Evolutionary conservation across 2,888 invertebrate species (phyloP).

Genomic region (Venusia cambrica): DNA sequence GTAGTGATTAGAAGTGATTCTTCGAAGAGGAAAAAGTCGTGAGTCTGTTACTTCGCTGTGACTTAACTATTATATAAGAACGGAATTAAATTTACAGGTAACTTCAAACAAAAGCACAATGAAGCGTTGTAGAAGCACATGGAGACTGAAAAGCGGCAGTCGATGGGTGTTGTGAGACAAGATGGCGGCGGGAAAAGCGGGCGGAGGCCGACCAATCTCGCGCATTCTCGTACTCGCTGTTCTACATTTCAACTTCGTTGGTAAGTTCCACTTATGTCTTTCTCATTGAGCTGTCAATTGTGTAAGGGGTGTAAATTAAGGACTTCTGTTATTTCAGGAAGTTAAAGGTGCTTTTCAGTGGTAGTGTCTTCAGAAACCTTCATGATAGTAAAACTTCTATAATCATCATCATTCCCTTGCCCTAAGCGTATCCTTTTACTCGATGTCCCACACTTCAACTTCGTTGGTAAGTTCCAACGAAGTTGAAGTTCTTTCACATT

Average conservation of each 20-base stretch:
- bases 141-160: slow-evolving; percentile 42
- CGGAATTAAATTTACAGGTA: slow-evolving; percentile 4
- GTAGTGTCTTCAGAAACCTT: no score
- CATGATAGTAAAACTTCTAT: no score
- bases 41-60: no score
- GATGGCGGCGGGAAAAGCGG: slow-evolving; percentile 61
- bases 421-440: slow-evolving; percentile 63
- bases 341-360: no score
- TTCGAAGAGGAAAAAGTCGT: no score
- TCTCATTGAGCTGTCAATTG: no score
- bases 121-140: slow-evolving; percentile 42
- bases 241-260: slow-evolving; percentile 72
- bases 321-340: no score
- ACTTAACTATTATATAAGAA: not conserved
- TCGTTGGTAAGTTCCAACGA: slow-evolving; percentile 58
- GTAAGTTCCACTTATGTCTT: slow-evolving; percentile 47
- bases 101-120: slow-evolving; percentile 34
- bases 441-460: slow-evolving; percentile 70
- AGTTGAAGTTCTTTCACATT: no score
- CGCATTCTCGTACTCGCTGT: slow-evolving; percentile 66
- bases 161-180: slow-evolving; percentile 69
- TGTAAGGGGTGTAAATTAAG: no score
- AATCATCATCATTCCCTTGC: no score
- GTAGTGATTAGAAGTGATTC: no score
- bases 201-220: slow-evolving; percentile 65